phyloP scores from a whole-genome alignment of 2,113 vertebrate species.

The Ophiodon elongatus region DNA sequence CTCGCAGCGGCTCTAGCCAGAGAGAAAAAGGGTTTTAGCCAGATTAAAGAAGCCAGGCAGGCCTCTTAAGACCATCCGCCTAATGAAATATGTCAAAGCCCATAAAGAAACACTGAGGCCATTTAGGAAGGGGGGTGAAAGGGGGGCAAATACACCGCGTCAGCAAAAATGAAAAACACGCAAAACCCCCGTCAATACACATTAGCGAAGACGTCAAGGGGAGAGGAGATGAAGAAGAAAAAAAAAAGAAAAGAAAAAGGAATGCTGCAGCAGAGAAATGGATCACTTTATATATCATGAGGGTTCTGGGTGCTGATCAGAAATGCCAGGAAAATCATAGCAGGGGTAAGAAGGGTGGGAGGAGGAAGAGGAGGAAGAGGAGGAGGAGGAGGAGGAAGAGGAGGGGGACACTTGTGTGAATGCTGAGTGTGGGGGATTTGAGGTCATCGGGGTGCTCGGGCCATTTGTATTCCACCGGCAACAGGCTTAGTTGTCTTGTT shows the following conservation, averaged over 20 bases:
- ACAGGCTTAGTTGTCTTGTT: conserved; percentile 46
- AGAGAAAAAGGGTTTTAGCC: conserved; percentile 87
- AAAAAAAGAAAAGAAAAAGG: conserved; percentile 21
- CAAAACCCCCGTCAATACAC: conserved; percentile 92
- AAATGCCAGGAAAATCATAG: conserved; percentile 56
- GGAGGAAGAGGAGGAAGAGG: background rate
- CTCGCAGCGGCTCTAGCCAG: conserved; percentile 53
- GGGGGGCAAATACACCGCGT: conserved; percentile 71
- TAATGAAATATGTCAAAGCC: conserved; percentile 98
- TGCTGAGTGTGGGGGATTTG: conserved; percentile 61
- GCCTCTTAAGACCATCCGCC: conserved; percentile 92
- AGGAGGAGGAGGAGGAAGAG: conserved; percentile 21
- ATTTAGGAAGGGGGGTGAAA: conserved; percentile 86
- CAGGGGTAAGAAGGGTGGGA: background rate
- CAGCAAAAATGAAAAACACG: conserved; percentile 81
- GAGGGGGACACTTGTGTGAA: conserved; percentile 60
- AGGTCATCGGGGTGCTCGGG: conserved; percentile 40
- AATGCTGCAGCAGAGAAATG: conserved; percentile 39
- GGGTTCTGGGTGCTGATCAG: conserved; percentile 39
- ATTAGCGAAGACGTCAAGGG: conserved; percentile 81
- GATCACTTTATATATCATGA: conserved; percentile 67
- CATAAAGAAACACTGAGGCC: conserved; percentile 91
- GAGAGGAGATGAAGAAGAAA: conserved; percentile 18
- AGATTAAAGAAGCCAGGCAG: conserved; percentile 91
- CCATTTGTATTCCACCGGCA: conserved; percentile 64